Evolutionary conservation across 2,797 vertebrate species (phyloP).

Genomic region (Manis javanica): DNA sequence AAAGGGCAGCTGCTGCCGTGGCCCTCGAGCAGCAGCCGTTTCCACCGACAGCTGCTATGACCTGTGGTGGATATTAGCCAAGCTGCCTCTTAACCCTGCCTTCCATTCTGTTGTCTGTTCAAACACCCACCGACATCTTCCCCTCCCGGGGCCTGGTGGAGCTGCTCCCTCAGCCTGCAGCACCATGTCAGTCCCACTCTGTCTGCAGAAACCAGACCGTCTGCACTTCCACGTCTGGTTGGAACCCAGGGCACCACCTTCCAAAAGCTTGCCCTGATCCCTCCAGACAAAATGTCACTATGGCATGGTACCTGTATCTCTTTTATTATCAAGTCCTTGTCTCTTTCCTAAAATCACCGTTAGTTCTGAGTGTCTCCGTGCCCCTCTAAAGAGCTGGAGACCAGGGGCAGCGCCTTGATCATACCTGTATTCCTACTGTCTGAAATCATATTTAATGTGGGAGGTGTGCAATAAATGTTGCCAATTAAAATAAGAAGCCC

Average conservation of each 20-base stretch:
- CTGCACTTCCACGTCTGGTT: not conserved
- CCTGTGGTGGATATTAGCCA: not conserved
- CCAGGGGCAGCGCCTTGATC: not conserved
- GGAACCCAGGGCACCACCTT: not conserved
- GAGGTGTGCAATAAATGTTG: not conserved
- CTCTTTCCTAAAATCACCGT: not conserved
- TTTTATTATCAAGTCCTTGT: not conserved
- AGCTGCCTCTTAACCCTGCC: not conserved
- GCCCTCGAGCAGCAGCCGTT: too few species aligned
- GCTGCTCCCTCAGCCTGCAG: not conserved
- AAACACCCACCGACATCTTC: not conserved
- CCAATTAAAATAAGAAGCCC: not conserved
- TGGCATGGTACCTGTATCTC: not conserved
- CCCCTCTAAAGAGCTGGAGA: not conserved
- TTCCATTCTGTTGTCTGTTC: not conserved
- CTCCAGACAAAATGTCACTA: not conserved
- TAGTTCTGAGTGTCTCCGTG: not conserved
- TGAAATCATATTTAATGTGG: not conserved
- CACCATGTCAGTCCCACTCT: too few species aligned
- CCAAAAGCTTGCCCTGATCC: not conserved
- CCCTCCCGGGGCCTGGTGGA: not conserved
- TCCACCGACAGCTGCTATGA: fast-evolving
- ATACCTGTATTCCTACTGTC: not conserved
- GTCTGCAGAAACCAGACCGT: not conserved
- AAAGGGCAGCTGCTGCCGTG: not conserved